These are phyloP conservation scores for Mormyrus lacerda DNA, from an alignment of 2,113 vertebrate species.

Conservation along the genomic window DNA sequence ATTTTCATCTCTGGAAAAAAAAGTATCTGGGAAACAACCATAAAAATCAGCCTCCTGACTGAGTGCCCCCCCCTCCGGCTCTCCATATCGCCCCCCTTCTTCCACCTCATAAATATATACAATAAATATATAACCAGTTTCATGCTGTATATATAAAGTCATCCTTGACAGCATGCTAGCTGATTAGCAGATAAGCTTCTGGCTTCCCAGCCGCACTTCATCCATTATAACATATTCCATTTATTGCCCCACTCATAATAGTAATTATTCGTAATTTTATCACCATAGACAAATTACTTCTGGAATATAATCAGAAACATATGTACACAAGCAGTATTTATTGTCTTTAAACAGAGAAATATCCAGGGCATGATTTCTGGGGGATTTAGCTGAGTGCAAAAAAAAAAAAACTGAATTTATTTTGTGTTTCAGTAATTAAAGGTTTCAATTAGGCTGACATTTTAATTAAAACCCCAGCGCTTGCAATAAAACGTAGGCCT, in stretches of 20 bases:
- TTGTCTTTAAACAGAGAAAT: background rate
- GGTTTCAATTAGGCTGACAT: background rate
- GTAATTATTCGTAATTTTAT: background rate
- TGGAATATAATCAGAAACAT: background rate
- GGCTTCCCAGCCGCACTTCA: background rate
- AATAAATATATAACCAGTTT: background rate
- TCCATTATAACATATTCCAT: background rate
- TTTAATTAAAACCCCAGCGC: constrained; percentile 6
- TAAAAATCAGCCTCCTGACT: background rate
- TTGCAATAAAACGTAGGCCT: background rate
- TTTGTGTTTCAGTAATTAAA: constrained; percentile 9
- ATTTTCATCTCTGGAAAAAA: background rate
- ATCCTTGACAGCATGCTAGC: background rate
- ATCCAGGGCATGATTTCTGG: background rate
- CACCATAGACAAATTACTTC: background rate
- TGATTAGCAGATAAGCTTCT: background rate
- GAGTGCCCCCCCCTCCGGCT: background rate
- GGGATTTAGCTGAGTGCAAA: background rate
- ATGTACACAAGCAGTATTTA: background rate
- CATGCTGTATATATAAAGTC: background rate
- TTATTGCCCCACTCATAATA: background rate
- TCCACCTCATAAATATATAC: background rate
- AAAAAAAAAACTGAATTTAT: background rate
- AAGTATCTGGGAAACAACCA: background rate
- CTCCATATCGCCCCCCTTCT: background rate